phyloP scores from a whole-genome alignment of 1,140 invertebrate genomes.

The Belonocnema kinseyi region DNA sequence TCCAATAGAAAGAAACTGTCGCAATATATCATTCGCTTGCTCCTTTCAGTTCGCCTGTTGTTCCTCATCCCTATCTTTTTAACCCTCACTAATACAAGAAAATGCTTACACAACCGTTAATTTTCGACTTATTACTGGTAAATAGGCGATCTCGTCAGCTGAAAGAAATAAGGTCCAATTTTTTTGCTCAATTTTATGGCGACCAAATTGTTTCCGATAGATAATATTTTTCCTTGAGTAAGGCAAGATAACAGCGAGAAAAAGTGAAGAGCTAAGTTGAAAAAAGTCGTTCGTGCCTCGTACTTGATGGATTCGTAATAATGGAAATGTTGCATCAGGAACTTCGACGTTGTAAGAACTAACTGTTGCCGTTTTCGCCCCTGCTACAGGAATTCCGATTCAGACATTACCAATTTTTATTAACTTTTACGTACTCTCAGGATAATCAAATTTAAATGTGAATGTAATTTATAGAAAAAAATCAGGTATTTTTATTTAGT shows the following conservation, averaged over 20 bases:
- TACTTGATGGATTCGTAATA: neutral
- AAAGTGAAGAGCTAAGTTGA: constrained; percentile 5
- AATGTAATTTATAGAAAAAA: neutral
- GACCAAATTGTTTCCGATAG: neutral
- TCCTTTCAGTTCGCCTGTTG: neutral
- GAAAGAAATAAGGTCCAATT: constrained; percentile 11
- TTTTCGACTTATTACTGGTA: constrained; percentile 4
- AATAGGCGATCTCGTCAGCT: constrained; percentile 5
- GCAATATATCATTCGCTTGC: constrained; percentile 19
- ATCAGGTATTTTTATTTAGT: too few species aligned
- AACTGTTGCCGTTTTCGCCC: neutral
- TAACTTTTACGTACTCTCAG: neutral
- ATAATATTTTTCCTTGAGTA: constrained; percentile 8
- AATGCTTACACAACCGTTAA: neutral
- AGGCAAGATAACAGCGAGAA: constrained; percentile 8
- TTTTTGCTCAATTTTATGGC: constrained; percentile 15
- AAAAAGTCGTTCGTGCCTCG: constrained; percentile 14
- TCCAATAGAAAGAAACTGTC: neutral
- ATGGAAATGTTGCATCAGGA: neutral
- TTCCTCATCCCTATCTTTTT: neutral
- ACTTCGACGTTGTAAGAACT: neutral
- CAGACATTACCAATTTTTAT: constrained; percentile 19
- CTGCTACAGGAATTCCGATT: neutral
- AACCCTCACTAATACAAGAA: neutral
- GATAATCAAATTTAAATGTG: neutral